phyloP scores from a whole-genome alignment of 2,113 vertebrate genomes.

The Nannobrachium achirus region DNA sequence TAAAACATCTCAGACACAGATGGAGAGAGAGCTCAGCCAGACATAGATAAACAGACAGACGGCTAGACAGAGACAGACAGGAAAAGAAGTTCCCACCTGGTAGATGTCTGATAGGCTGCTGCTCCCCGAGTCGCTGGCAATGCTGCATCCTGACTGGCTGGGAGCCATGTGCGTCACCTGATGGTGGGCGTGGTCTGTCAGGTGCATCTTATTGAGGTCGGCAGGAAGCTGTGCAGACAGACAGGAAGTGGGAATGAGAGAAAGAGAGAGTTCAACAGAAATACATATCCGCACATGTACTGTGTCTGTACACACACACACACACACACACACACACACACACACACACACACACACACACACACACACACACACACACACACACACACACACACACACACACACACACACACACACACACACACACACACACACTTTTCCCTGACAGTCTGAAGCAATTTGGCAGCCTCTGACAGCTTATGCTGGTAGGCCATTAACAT shows the following conservation, averaged over 20 bases:
- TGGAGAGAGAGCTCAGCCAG: neutral
- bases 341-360: neutral
- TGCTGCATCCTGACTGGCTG: slow-evolving; percentile 97
- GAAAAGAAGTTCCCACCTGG: slow-evolving; percentile 80
- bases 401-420: neutral
- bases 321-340: slow-evolving; percentile 1
- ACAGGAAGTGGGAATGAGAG: slow-evolving; percentile 40
- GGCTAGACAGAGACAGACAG: slow-evolving; percentile 1
- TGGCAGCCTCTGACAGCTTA: slow-evolving; percentile 31
- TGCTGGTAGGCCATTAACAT: slow-evolving; percentile 31
- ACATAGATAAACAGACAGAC: slow-evolving; percentile 1
- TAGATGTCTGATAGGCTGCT: slow-evolving; percentile 99
- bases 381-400: slow-evolving; percentile 3
- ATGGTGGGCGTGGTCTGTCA: slow-evolving; percentile 90
- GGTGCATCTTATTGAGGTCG: slow-evolving; percentile 97
- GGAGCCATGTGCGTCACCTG: slow-evolving; percentile 90
- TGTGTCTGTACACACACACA: too few species aligned
- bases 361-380: slow-evolving; percentile 7
- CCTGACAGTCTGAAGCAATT: slow-evolving; percentile 42
- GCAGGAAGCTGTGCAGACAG: slow-evolving; percentile 88
- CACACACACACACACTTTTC: slow-evolving; percentile 16
- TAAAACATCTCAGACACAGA: neutral
- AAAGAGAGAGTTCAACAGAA: slow-evolving; percentile 23
- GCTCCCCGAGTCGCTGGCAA: slow-evolving; percentile 96
- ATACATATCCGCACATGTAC: neutral